These are phyloP conservation scores for Oryzias celebensis DNA, from an alignment of 2,113 vertebrate genomes.

Conservation along the genomic window DNA sequence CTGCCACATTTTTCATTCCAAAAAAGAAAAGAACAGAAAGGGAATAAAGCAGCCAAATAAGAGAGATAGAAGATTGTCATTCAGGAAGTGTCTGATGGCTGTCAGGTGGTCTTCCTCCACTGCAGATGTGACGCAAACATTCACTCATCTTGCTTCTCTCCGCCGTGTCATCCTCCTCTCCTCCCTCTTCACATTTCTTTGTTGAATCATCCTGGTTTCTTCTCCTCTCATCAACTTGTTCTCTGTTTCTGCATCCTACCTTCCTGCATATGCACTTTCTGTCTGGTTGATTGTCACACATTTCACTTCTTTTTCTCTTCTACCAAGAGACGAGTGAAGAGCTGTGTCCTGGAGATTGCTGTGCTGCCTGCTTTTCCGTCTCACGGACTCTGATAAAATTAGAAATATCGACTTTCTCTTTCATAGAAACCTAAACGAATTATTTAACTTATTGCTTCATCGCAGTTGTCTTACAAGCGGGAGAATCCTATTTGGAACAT, in stretches of 20 bases:
- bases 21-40: slow-evolving; percentile 1
- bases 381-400: slow-evolving; percentile 25
- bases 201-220: slow-evolving; percentile 10
- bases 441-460: slow-evolving; percentile 41
- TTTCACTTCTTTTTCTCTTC: slow-evolving; percentile 27
- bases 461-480: slow-evolving; percentile 30
- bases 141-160: slow-evolving; percentile 37
- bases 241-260: slow-evolving; percentile 7
- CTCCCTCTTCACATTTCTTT: slow-evolving; percentile 11
- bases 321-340: slow-evolving; percentile 66
- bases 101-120: slow-evolving; percentile 70
- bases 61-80: slow-evolving; percentile 64
- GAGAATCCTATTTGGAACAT: slow-evolving; percentile 60
- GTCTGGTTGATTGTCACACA: slow-evolving; percentile 4
- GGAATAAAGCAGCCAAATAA: slow-evolving; percentile 46
- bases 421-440: slow-evolving; percentile 43
- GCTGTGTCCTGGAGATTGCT: slow-evolving; percentile 70
- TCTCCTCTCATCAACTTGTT: slow-evolving; percentile 19
- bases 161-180: slow-evolving; percentile 42
- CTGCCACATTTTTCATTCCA: background rate
- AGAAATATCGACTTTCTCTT: slow-evolving; percentile 38
- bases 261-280: slow-evolving; percentile 13
- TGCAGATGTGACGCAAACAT: slow-evolving; percentile 71
- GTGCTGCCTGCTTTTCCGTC: slow-evolving; percentile 52
- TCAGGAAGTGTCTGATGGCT: slow-evolving; percentile 65